These are phyloP conservation scores for Xiphophorus couchianus DNA, from an alignment of 2,113 vertebrate species.

Conservation along the genomic window DNA sequence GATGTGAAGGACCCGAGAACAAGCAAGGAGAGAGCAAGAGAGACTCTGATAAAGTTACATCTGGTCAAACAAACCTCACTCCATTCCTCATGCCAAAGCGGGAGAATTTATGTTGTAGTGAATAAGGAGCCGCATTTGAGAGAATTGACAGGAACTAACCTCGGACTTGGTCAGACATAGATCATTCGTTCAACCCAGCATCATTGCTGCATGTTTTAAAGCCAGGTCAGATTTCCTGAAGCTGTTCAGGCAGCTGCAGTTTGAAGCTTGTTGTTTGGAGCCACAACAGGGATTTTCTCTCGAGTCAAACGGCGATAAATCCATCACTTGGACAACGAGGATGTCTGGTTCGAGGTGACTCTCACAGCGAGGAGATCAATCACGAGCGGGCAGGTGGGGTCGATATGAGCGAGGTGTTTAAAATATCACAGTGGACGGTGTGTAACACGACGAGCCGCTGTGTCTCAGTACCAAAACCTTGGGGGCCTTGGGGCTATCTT, in stretches of 20 bases:
- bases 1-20: conserved; percentile 67
- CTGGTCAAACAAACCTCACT: conserved; percentile 77
- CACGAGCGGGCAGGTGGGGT: conserved; percentile 42
- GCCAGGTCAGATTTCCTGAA: conserved; percentile 54
- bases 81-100: conserved; percentile 71
- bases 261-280: conserved; percentile 22
- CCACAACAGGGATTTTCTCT: conserved; percentile 4
- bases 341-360: conserved; percentile 11
- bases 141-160: conserved; percentile 69
- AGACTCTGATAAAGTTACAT: conserved; percentile 76
- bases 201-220: conserved; percentile 42
- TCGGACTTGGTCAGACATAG: conserved; percentile 53
- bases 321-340: conserved; percentile 18
- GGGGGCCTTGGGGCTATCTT: conserved; percentile 69
- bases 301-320: conserved; percentile 30
- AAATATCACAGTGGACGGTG: conserved; percentile 57
- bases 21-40: conserved; percentile 42
- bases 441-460: conserved; percentile 70
- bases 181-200: conserved; percentile 61
- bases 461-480: conserved; percentile 63
- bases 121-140: conserved; percentile 63
- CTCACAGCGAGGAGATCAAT: conserved; percentile 62
- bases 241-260: conserved; percentile 44
- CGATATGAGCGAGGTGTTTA: conserved; percentile 62
- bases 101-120: conserved; percentile 62